Evolutionary conservation across 30 jellyfish, hydroid and myxozoan genomes (phyloP).

Genomic region (Cassiopea andromeda): DNA sequence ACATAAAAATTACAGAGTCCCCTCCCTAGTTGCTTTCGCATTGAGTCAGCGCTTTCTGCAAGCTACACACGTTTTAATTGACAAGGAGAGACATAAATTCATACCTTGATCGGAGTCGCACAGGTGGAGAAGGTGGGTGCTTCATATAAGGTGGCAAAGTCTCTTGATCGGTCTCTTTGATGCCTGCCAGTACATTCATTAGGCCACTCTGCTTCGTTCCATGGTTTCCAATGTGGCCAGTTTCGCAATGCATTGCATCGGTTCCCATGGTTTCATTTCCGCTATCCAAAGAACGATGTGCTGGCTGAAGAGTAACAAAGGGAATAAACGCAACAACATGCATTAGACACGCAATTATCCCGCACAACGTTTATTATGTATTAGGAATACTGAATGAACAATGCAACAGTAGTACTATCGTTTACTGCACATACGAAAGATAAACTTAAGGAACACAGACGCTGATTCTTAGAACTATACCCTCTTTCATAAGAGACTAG

Average conservation of each 20-base stretch:
- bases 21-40: too few species aligned
- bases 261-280: conserved; percentile 90
- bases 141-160: conserved; percentile 34
- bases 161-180: conserved; percentile 47
- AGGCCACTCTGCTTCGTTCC: conserved; percentile 26
- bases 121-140: conserved; percentile 97
- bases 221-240: conserved; percentile 4
- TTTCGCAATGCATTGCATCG: conserved; percentile 25
- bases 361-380: not conserved
- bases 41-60: too few species aligned
- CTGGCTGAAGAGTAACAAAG: not conserved
- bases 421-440: too few species aligned
- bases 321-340: not conserved
- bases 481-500: too few species aligned
- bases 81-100: not conserved
- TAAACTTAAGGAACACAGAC: too few species aligned
- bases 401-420: too few species aligned
- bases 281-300: conserved; percentile 76
- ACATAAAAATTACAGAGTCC: too few species aligned
- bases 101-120: conserved; percentile 75
- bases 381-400: not conserved
- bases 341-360: not conserved
- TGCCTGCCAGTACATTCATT: conserved; percentile 23
- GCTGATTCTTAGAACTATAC: too few species aligned
- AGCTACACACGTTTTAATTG: too few species aligned